Evolutionary conservation across 2,113 vertebrate species (phyloP), one percentile per base, ranked within the genome.

Genomic region (Ranitomeya imitator): DNA sequence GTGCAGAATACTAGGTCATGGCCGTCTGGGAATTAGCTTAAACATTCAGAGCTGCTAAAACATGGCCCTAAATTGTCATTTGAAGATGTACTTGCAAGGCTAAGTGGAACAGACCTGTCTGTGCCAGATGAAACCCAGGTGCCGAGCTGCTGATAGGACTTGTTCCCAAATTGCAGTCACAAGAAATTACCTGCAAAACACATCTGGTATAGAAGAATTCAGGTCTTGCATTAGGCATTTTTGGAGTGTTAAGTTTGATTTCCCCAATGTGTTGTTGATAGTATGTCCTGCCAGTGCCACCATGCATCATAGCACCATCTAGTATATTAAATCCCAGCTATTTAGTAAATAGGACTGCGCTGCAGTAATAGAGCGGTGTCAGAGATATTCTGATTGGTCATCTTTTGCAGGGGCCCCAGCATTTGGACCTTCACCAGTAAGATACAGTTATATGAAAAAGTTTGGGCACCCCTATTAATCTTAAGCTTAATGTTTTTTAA

Each of bases 71-170:
- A 63, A 19, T 59, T 80, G n/a, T 59, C 15, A 59, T 63, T 82
- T 61, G 6, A 45, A 61, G 23, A 45, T 45, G 11, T 15, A 57
- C 19, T 57, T 57, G 21, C n/a, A 57, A n/a, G 21, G 19, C 31
- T 82, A 65, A 37, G 65, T 61, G 16, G 60, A 59, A 45, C 80
- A 63, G 59, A 45, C 37, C 59, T 63, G 14, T 45, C 59, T 51
- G 80, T 61, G 19, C 26, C 57, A 63, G 80, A 63, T 65, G 60
- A 65, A 82, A 18, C 52, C 60, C 80, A 83, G 60, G 60, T 65
- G 21, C 80, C 67, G 31, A 67, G 37, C 80, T 83, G 26, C 14
- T n/a, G 11, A 51, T 67, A 65, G 51, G 45, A 79, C 51, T 1
- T 77, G 45, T 54, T 82, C 37, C 59, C 31, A 63, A 82, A 82